Base-by-base conservation (phyloP, 2,797 vertebrate species). In the Valencia hispanica region DNA sequence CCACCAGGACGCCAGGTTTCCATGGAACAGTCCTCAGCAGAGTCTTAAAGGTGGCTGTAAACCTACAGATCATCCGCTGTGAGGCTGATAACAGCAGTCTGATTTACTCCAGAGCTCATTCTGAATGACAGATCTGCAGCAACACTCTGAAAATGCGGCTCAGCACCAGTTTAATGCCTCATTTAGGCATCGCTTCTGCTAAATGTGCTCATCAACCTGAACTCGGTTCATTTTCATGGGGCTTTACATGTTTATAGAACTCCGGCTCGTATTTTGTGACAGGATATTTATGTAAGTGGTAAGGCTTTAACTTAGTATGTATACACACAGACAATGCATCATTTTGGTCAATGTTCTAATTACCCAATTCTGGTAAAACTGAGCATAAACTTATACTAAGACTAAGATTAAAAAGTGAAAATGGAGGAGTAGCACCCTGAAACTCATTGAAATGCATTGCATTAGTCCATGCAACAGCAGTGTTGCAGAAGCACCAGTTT, bases 1-100 rank as follows among this genome's bases (percentile, higher is more conserved):
- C 36, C 45, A 83, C 66, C 80, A 45, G 83, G 83, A 76, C 27
- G 1, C 27, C 51, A 43, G 51, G 3, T 45, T 68, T 53, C 18
- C 39, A 1, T 15, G 14, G 65, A 66, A n/a, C 65, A 14, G 25
- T 27, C 39, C 65, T 17, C 36, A 15, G 25, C 8, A 27, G 63
- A 41, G 12, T 43, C 25, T 36, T 22, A 1, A 6, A 9, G 12
- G 45, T 65, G 34, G 5, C 55, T 30, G 7, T 17, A 4, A 68
- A n/a, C 65, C 22, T n/a, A 41, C 65, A 68, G 65, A 68, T 68
- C 36, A n/a, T 74, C 41, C 18, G 32, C 25, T 2, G 3, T 77
- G 39, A 75, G 61, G 20, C 14, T 61, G 55, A 72, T 59, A 30
- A 59, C 55, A 5, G 34, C 34, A 5, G 32, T 36, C 20, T 39